These are phyloP conservation scores for Cygnus olor DNA, from an alignment of 2,797 vertebrate species.

Conservation along the genomic window DNA sequence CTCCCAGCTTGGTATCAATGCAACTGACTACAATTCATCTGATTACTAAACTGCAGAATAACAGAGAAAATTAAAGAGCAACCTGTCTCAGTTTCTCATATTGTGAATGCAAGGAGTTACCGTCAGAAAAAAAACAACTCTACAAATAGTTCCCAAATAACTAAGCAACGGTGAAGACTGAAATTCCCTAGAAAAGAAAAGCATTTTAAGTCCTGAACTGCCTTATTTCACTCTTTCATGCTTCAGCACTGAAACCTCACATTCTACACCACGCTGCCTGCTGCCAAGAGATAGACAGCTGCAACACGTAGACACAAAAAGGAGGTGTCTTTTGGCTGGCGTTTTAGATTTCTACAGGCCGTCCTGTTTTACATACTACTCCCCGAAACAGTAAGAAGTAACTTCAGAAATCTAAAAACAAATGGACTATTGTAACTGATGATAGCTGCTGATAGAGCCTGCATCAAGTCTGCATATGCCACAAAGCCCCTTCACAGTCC, in stretches of 20 bases:
- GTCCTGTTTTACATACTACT: slow-evolving; percentile 4
- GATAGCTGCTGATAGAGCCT: not conserved
- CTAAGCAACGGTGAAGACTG: not conserved
- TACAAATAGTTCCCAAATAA: not conserved
- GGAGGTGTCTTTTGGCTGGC: slow-evolving; percentile 29
- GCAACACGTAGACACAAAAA: slow-evolving; percentile 56
- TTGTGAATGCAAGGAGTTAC: not conserved
- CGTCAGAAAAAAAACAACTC: not conserved
- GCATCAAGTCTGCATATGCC: not conserved
- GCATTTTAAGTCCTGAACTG: slow-evolving; percentile 9
- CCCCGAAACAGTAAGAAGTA: not conserved
- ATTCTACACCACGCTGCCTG: slow-evolving; percentile 36
- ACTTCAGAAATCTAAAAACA: slow-evolving; percentile 43
- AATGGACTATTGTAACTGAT: not conserved
- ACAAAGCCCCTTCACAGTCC: not conserved
- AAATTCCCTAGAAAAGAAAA: slow-evolving; percentile 9
- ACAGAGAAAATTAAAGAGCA: not conserved
- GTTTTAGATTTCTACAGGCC: slow-evolving; percentile 37
- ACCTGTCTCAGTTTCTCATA: not conserved
- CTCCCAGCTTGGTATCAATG: not conserved
- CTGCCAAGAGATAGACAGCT: slow-evolving; percentile 68
- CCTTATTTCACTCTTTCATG: slow-evolving; percentile 29
- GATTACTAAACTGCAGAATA: not conserved
- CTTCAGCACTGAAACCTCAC: slow-evolving; percentile 32
- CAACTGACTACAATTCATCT: not conserved